Evolutionary conservation across 2,113 vertebrate genomes (phyloP), one percentile per base, ranked within the genome.

Genomic region (Bufo bufo): DNA sequence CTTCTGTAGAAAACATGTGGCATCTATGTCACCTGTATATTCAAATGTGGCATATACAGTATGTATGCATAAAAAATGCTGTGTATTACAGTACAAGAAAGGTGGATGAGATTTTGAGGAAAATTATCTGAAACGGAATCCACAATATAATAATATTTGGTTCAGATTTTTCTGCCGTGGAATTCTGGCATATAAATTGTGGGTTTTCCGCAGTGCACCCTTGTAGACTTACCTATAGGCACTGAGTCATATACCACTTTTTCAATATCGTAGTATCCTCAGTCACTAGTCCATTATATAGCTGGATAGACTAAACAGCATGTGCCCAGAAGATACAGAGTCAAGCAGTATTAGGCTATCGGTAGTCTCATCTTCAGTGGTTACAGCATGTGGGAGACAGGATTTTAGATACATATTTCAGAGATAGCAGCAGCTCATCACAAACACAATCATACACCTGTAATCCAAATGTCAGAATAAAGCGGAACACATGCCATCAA

Each of bases 381-480:
- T 94, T 92, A 79, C 93, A 93, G 91, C 95, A 96, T 87, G 93
- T 96, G 95, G 94, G 92, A 92, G 90, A 90, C 81, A 94, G 94
- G 94, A 94, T 96, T 94, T 93, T 91, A 92, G 95, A 95, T 78
- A 91, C 92, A 94, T 91, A 90, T 87, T 92, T 96, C 93, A 93
- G 92, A 93, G 92, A 95, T 95, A 95, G 94, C 94, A 95, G 93
- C 94, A 95, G 93, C 94, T 93, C 92, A 91, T 96, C 95, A 95
- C 90, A 95, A 94, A 95, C 94, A 95, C 95, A 94, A 91, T 91
- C 89, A 17, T 92, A 93, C 95, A 96, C 95, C 94, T 96, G 95
- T 95, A 93, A 89, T 94, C 94, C 94, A 96, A 96, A 95, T 96
- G 95, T 93, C 92, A 77, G 91, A 91, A 84, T 95, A 96, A 96